These are phyloP conservation scores for Neodiprion virginianus DNA, from an alignment of 1,140 invertebrate species.

Conservation along the genomic window DNA sequence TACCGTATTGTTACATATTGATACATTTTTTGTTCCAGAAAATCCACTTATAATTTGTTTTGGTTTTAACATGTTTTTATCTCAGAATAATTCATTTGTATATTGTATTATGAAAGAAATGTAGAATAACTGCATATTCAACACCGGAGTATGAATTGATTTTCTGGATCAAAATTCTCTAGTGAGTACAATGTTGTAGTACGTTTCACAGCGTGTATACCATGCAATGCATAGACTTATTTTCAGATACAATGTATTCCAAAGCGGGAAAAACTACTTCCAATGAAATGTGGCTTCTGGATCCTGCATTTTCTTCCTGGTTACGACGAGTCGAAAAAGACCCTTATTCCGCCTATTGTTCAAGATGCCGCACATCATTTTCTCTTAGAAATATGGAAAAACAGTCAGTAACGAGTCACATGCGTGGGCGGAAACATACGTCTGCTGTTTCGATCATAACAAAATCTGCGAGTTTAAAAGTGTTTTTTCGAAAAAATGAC, in stretches of 20 bases:
- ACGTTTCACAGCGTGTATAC: background rate
- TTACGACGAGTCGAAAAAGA: background rate
- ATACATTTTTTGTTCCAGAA: background rate
- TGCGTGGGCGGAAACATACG: slow-evolving; percentile 2
- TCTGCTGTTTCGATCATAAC: background rate
- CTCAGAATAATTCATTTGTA: background rate
- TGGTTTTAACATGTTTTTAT: background rate
- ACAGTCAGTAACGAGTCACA: background rate
- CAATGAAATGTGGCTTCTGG: slow-evolving; percentile 1
- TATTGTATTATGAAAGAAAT: background rate
- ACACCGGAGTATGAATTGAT: background rate
- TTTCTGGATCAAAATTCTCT: background rate
- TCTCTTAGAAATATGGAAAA: background rate
- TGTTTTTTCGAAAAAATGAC: background rate
- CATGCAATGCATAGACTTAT: background rate
- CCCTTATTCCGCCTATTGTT: background rate
- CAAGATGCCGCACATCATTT: background rate
- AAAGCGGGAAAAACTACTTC: background rate
- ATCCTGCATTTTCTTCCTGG: background rate
- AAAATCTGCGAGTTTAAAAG: slow-evolving; percentile 1
- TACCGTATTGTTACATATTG: background rate
- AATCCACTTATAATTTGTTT: background rate
- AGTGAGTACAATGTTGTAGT: background rate
- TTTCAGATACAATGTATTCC: background rate
- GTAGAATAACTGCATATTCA: background rate